phyloP scores from a whole-genome alignment of 2,888 invertebrate species.

The Eupithecia abbreviata region DNA sequence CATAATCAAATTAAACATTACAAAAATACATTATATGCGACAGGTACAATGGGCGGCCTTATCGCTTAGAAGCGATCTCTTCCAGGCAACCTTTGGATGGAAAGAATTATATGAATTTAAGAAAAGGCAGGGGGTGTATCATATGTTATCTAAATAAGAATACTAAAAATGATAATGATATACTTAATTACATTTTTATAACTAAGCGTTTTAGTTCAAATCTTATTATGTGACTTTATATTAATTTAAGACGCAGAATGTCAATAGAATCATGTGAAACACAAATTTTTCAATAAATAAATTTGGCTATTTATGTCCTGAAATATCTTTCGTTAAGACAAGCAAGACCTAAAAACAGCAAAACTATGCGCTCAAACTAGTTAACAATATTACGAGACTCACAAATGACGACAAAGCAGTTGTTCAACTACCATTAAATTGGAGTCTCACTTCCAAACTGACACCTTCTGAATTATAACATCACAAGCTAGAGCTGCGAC shows the following conservation, averaged over 20 bases:
- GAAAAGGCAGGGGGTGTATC: too few species aligned
- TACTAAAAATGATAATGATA: too few species aligned
- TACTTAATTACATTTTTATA: not conserved
- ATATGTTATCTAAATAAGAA: too few species aligned
- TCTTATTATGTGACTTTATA: not conserved
- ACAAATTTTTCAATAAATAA: too few species aligned
- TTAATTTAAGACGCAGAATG: not conserved
- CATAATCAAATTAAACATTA: too few species aligned
- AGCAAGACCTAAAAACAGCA: not conserved
- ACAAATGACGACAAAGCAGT: conserved; percentile 66
- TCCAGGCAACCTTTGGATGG: too few species aligned
- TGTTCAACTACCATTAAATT: conserved; percentile 83
- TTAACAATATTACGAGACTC: conserved; percentile 68
- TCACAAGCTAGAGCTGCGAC: conserved; percentile 53
- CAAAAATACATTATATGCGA: too few species aligned
- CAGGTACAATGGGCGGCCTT: too few species aligned
- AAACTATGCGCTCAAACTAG: conserved; percentile 46
- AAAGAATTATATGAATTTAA: too few species aligned
- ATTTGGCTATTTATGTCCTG: not conserved
- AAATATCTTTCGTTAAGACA: not conserved
- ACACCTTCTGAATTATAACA: conserved; percentile 70
- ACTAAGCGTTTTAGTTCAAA: not conserved
- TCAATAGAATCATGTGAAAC: not conserved
- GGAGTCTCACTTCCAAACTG: conserved; percentile 76
- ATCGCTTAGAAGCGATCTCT: too few species aligned